Conservation (phyloP, 1,140 invertebrate genomes). For the Drosophila subobscura region DNA sequence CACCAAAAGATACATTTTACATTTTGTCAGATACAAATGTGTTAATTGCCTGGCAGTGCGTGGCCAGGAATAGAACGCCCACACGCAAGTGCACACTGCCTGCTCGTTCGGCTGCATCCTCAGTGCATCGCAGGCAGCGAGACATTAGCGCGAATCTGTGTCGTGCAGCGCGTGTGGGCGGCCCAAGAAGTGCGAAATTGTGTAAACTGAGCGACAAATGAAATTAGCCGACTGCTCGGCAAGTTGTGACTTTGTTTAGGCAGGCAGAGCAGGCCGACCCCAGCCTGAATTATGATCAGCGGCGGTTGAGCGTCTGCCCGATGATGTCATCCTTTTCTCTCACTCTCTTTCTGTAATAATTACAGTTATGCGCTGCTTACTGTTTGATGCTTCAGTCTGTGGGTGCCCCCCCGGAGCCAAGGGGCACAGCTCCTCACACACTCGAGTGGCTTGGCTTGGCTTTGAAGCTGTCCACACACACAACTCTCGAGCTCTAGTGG, state of each 20-base stretch:
- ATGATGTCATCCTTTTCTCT: constrained; percentile 43
- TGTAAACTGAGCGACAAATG: constrained; percentile 65
- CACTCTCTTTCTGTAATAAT: constrained; percentile 56
- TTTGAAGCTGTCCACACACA: constrained; percentile 17
- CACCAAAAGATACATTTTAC: constrained; percentile 68
- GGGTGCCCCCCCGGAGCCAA: constrained; percentile 21
- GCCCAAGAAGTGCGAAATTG: constrained; percentile 71
- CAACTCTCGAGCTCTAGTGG: constrained; percentile 4
- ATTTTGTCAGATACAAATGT: constrained; percentile 82
- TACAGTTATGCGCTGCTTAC: constrained; percentile 55
- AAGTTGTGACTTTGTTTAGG: too few species aligned
- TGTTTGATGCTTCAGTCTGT: constrained; percentile 4
- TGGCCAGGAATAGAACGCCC: constrained; percentile 78
- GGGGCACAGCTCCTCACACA: constrained; percentile 21
- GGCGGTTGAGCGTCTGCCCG: not conserved
- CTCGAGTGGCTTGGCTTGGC: constrained; percentile 21
- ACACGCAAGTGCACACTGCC: constrained; percentile 50
- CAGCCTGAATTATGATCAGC: constrained; percentile 3
- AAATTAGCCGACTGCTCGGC: constrained; percentile 56
- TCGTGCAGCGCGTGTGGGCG: constrained; percentile 63
- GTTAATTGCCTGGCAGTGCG: constrained; percentile 74
- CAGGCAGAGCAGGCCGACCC: too few species aligned
- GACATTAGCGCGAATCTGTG: constrained; percentile 64
- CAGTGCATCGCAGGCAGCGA: constrained; percentile 8
- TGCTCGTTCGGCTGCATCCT: constrained; percentile 28